These are phyloP conservation scores for Eupithecia exiguata DNA, from an alignment of 2,888 invertebrate genomes.

Conservation along the genomic window DNA sequence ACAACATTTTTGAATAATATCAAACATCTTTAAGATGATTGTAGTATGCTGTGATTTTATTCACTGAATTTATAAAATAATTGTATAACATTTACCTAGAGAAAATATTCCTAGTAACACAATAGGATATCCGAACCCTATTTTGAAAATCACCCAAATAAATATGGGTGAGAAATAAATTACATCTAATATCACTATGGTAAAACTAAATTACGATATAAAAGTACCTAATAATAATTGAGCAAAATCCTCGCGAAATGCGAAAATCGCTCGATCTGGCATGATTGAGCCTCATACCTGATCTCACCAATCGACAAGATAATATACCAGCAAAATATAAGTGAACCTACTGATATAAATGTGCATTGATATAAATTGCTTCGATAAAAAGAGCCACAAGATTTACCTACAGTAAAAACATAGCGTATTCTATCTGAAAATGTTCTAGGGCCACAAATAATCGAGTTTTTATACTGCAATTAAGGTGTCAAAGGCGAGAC, in stretches of 20 bases:
- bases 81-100: not conserved
- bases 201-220: constrained; percentile 34
- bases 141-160: constrained; percentile 44
- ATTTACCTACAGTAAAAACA: not conserved
- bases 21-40: not conserved
- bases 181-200: constrained; percentile 57
- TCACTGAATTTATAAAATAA: not conserved
- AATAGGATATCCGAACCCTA: not conserved
- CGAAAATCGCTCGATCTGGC: constrained; percentile 34
- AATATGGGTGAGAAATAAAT: constrained; percentile 51
- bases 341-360: not conserved
- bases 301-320: constrained; percentile 11
- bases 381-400: not conserved
- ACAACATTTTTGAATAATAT: not conserved
- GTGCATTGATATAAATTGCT: not conserved
- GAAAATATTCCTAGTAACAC: not conserved
- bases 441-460: not conserved
- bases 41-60: not conserved
- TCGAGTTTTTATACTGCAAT: not conserved
- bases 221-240: constrained; percentile 52
- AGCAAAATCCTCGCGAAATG: constrained; percentile 54
- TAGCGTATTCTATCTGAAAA: not conserved
- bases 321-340: not conserved
- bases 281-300: constrained; percentile 38
- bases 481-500: not conserved